phyloP scores from a whole-genome alignment of 1,140 invertebrate genomes.

The Elymnias hypermnestra region DNA sequence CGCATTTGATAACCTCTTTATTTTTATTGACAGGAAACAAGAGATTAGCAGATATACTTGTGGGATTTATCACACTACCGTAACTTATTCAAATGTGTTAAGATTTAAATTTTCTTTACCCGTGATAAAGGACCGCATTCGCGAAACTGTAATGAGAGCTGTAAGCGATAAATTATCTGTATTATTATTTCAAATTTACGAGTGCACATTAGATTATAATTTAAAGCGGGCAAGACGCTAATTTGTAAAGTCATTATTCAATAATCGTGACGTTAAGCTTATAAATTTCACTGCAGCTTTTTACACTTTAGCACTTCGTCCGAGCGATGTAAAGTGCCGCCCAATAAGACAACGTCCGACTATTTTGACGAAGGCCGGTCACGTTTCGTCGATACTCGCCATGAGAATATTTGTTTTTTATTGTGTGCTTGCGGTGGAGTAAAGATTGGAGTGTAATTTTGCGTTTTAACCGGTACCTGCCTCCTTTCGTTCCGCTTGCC shows the following conservation, averaged over 20 bases:
- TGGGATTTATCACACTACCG: constrained; percentile 13
- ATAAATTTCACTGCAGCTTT: constrained; percentile 68
- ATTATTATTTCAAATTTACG: constrained; percentile 42
- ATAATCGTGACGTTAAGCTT: constrained; percentile 66
- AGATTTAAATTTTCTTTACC: constrained; percentile 25
- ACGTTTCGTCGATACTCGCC: constrained; percentile 70
- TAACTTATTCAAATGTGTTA: constrained; percentile 33
- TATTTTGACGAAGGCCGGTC: constrained; percentile 73
- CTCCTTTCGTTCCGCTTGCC: constrained; percentile 72
- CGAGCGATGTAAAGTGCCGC: constrained; percentile 56
- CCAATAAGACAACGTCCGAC: constrained; percentile 67
- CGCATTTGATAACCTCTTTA: too few species aligned
- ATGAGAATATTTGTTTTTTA: constrained; percentile 76
- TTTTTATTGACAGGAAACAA: too few species aligned
- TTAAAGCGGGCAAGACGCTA: constrained; percentile 42
- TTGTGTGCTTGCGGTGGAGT: constrained; percentile 61
- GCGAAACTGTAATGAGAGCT: constrained; percentile 34
- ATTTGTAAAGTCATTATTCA: constrained; percentile 68
- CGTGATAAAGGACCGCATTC: constrained; percentile 30
- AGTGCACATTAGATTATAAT: constrained; percentile 37
- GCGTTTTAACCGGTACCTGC: constrained; percentile 70
- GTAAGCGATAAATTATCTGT: constrained; percentile 35
- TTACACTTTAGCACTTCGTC: constrained; percentile 71
- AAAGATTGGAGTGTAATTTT: constrained; percentile 73
- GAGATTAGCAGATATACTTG: not conserved